Evolutionary conservation across 2,113 vertebrate genomes (phyloP).

Genomic region (Eurypyga helias): DNA sequence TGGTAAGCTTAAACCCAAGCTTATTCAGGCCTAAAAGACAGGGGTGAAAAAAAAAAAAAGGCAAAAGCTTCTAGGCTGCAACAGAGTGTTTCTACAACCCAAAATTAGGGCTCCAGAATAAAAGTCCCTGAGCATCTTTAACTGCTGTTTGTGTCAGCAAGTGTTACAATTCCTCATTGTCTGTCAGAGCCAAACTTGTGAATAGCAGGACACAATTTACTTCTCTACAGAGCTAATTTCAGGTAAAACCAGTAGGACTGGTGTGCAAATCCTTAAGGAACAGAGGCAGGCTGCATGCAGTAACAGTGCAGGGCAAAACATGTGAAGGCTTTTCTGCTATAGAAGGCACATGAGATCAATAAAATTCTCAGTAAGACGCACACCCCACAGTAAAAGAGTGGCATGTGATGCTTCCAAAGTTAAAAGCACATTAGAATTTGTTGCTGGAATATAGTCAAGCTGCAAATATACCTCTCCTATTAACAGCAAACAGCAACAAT

Average conservation of each 20-base stretch:
- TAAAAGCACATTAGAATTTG: conserved; percentile 8
- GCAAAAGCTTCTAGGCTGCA: background rate
- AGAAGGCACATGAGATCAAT: background rate
- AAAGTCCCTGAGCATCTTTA: background rate
- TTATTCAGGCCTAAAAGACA: background rate
- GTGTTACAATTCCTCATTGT: background rate
- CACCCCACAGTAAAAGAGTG: background rate
- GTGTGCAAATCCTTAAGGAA: background rate
- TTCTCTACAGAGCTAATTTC: background rate
- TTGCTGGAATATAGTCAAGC: conserved; percentile 24
- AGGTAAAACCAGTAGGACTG: background rate
- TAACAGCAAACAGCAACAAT: conserved; percentile 51
- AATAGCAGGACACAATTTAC: background rate
- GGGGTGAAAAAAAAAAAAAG: background rate
- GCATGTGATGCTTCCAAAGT: background rate
- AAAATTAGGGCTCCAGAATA: background rate
- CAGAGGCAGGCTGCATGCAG: background rate
- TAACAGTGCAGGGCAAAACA: background rate
- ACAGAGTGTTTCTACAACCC: background rate
- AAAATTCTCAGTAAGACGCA: background rate
- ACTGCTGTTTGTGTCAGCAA: background rate
- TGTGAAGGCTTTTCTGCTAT: background rate
- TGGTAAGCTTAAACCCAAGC: background rate
- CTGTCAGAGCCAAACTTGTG: background rate
- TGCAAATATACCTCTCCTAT: conserved; percentile 12